These are phyloP conservation scores for Eulithis testata DNA, from an alignment of 2,888 invertebrate species.

Conservation along the genomic window DNA sequence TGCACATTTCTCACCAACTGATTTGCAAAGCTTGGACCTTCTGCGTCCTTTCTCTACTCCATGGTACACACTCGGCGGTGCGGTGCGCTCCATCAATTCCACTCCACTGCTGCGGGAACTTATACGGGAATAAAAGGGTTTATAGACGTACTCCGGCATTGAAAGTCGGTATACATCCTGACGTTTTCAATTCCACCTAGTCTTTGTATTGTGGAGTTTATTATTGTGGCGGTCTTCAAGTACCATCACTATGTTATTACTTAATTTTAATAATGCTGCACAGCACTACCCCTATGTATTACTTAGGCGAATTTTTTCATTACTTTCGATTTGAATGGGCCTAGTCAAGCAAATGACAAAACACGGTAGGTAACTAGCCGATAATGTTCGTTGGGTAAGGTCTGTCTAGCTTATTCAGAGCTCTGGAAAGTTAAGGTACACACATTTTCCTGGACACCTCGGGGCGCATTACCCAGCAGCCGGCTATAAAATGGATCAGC, in stretches of 20 bases:
- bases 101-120: slow-evolving; percentile 22
- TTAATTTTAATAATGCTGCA: too few relatives aligned
- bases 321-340: too few relatives aligned
- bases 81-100: slow-evolving; percentile 28
- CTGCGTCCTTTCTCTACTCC: slow-evolving; percentile 12
- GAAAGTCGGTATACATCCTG: slow-evolving; percentile 16
- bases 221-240: slow-evolving; percentile 9
- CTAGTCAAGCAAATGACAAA: too few relatives aligned
- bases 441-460: slow-evolving; percentile 17
- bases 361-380: too few relatives aligned
- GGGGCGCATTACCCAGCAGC: slow-evolving; percentile 35
- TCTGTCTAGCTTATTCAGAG: too few relatives aligned
- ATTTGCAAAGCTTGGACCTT: too few relatives aligned
- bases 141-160: slow-evolving; percentile 22
- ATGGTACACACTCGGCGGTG: slow-evolving; percentile 14
- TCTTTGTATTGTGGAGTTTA: slow-evolving; percentile 14
- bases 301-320: too few relatives aligned
- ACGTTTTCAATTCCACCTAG: slow-evolving; percentile 19
- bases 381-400: too few relatives aligned
- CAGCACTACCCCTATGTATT: too few relatives aligned
- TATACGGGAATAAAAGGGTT: slow-evolving; percentile 27
- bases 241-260: neutral
- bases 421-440: neutral
- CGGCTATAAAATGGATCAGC: slow-evolving; percentile 51
- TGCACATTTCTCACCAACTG: too few relatives aligned